phyloP scores from a whole-genome alignment of 2,113 vertebrate genomes.

The chimpanzee (Pan troglodytes) region DNA sequence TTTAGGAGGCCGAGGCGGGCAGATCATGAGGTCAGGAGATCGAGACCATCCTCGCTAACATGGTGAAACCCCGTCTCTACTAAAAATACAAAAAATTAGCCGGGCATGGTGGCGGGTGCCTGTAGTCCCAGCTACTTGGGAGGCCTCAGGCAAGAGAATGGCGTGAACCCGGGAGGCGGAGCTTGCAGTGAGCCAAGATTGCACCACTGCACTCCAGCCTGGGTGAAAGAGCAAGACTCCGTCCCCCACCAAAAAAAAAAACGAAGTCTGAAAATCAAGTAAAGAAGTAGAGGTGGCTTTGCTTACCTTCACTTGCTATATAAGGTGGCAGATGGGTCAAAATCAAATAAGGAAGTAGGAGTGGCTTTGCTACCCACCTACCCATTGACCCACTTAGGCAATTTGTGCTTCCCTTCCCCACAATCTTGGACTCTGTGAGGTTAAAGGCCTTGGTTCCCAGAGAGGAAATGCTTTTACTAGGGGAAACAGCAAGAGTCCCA shows the following conservation, averaged over 20 bases:
- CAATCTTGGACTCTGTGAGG: neutral
- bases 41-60: too few species aligned
- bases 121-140: too few species aligned
- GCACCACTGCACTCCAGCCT: too few species aligned
- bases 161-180: too few species aligned
- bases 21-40: too few species aligned
- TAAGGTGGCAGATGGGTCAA: neutral
- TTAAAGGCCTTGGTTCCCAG: neutral
- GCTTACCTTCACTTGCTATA: neutral
- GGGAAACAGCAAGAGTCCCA: neutral
- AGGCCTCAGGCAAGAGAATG: too few species aligned
- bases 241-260: neutral
- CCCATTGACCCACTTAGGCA: neutral
- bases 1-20: too few species aligned
- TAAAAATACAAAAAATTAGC: too few species aligned
- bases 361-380: neutral
- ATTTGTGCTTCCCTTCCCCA: neutral
- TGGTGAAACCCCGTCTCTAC: too few species aligned
- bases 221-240: too few species aligned
- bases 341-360: neutral
- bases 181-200: too few species aligned
- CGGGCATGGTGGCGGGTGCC: too few species aligned
- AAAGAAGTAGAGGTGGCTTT: neutral
- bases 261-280: neutral
- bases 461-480: neutral